These are phyloP conservation scores for Atrina japonica DNA, from an alignment of 2,888 invertebrate species.

Conservation along the genomic window DNA sequence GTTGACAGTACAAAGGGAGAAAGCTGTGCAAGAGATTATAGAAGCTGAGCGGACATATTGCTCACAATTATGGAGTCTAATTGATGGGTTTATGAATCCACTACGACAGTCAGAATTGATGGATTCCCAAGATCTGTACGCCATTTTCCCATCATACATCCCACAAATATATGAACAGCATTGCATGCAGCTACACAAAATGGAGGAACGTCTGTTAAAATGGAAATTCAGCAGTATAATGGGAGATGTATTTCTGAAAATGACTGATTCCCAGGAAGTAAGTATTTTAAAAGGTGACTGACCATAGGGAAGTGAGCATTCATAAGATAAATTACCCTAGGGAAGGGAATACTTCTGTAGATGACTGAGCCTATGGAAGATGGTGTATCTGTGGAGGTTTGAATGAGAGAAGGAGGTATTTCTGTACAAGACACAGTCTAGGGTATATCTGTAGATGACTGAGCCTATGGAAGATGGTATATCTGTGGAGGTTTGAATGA, in stretches of 20 bases:
- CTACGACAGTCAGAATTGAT: slow-evolving; percentile 73
- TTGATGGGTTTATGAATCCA: slow-evolving; percentile 80
- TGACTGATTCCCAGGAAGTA: slow-evolving; percentile 73
- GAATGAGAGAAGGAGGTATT: no score
- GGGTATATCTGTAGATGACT: no score
- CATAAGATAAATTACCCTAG: no score
- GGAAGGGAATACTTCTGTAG: no score
- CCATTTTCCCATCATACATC: slow-evolving; percentile 81
- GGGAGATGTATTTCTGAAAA: slow-evolving; percentile 80
- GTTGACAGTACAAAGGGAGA: slow-evolving; percentile 65
- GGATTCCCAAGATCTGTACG: slow-evolving; percentile 67
- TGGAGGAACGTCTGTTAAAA: slow-evolving; percentile 79
- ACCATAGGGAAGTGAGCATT: no score
- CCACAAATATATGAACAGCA: slow-evolving; percentile 80
- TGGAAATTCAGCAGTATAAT: slow-evolving; percentile 79
- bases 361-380: no score
- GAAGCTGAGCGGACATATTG: slow-evolving; percentile 82
- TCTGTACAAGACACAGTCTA: no score
- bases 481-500: no score
- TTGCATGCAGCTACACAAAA: slow-evolving; percentile 78
- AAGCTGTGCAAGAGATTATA: slow-evolving; percentile 77
- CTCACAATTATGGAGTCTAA: slow-evolving; percentile 80
- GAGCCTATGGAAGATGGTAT: no score
- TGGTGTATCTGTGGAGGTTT: no score
- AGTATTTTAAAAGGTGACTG: no score